Base-by-base conservation (phyloP, 2,888 invertebrate genomes). In the Apantesis nais region DNA sequence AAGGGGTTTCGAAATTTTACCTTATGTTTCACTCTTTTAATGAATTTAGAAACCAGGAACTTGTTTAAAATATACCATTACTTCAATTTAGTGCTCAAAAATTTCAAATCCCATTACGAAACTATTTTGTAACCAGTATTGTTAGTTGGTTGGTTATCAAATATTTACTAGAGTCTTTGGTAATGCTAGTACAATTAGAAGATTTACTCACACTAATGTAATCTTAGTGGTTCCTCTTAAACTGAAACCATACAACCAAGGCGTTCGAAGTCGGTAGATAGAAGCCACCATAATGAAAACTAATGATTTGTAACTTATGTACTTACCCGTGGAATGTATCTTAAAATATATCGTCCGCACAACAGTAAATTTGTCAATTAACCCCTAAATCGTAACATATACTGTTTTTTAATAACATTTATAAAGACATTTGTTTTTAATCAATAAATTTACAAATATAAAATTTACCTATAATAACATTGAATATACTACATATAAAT, bases 171-270 rank as follows among this genome's bases (percentile, higher is more conserved):
- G 11, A 11, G 22, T 44, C 22, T 63, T 41, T 66, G 39, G 39
- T 58, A 66, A 66, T 66, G 39, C 29, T 66, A 34, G 25, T 14
- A 64, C 34, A 5, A 39, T 19, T 66, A 19, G 52, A 29, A 39
- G 29, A 34, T 22, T 22, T 34, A 34, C 34, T 65, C 22, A 39
- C 37, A 63, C 41, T 58, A n/a, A 61, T 44, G n/a, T 48, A 61
- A 41, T 61, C 44, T 41, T 61, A 44, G 34, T 48, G 44, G 67
- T 44, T 48, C 37, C 31, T 62, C 44, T 34, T 2, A 44, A 41
- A 58, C 39, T 58, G 66, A 66, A 66, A 66, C 39, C 55, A 37
- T 58, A 66, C 29, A 25, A 9, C 39, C 25, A 29, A 39, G 66
- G 29, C 58, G 25, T 58, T 58, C 11, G 22, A 39, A 16, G 19